These are phyloP conservation scores for Seriola quinqueradiata DNA, from an alignment of 2,113 vertebrate species.

Conservation along the genomic window DNA sequence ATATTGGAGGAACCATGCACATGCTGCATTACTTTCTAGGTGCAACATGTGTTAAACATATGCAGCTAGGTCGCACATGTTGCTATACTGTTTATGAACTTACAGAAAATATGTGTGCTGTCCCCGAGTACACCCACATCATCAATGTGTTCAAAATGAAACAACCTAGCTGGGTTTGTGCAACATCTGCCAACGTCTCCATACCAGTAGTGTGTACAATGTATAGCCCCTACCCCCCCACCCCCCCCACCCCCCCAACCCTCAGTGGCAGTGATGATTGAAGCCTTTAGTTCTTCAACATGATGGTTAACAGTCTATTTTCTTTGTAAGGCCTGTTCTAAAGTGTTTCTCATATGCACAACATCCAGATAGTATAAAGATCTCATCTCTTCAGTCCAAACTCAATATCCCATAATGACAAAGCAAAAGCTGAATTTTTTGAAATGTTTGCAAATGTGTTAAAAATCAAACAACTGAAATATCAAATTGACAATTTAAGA, in stretches of 20 bases:
- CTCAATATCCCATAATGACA: too few species aligned
- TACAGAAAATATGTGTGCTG: conserved; percentile 36
- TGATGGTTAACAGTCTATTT: background rate
- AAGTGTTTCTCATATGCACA: background rate
- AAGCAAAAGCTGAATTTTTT: too few species aligned
- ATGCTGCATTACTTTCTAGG: conserved; percentile 37
- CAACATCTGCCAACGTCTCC: conserved; percentile 34
- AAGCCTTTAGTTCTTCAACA: background rate
- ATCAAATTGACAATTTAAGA: too few species aligned
- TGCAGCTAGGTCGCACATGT: conserved; percentile 39
- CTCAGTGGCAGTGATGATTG: conserved; percentile 6
- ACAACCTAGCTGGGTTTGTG: conserved; percentile 2
- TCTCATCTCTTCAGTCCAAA: too few species aligned
- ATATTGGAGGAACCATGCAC: conserved; percentile 42
- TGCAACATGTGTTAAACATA: conserved; percentile 56
- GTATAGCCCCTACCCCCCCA: too few species aligned
- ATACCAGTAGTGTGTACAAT: background rate
- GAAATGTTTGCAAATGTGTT: too few species aligned
- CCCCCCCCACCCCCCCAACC: background rate
- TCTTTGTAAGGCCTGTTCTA: background rate
- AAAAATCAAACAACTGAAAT: too few species aligned
- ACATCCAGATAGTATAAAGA: too few species aligned
- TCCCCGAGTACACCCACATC: conserved; percentile 49
- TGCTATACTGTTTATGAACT: conserved; percentile 41
- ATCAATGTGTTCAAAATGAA: conserved; percentile 19